Evolutionary conservation across 2,888 invertebrate species (phyloP).

Genomic region (Leuctra nigra): DNA sequence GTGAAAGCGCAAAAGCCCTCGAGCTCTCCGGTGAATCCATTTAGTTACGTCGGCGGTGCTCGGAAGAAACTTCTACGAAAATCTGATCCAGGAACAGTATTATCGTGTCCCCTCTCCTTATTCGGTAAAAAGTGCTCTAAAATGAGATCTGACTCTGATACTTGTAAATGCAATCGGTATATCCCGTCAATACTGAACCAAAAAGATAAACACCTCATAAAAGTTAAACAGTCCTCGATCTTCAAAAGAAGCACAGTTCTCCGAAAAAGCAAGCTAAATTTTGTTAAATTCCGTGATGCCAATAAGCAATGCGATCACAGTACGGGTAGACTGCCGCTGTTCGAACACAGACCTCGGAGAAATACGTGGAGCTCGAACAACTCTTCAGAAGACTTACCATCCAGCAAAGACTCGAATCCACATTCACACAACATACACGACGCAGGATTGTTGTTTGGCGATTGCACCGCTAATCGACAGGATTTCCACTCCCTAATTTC

Average conservation of each 20-base stretch:
- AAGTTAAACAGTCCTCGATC: slow-evolving; percentile 19
- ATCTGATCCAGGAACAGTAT: slow-evolving; percentile 14
- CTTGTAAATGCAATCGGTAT: slow-evolving; percentile 31
- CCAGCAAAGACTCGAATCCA: not conserved
- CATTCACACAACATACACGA: not conserved
- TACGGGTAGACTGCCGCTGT: too few relatives aligned
- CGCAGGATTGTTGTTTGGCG: not conserved
- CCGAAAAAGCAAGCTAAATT: slow-evolving; percentile 25
- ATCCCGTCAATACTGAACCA: slow-evolving; percentile 2
- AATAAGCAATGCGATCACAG: slow-evolving; percentile 13
- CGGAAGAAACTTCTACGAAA: slow-evolving; percentile 14
- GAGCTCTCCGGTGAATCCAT: slow-evolving; percentile 23
- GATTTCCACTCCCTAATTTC: slow-evolving; percentile 24
- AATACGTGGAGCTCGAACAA: not conserved
- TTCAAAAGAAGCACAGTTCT: slow-evolving; percentile 22
- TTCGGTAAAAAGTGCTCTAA: slow-evolving; percentile 31
- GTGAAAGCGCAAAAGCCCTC: too few relatives aligned
- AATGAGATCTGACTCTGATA: not conserved
- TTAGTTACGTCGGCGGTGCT: slow-evolving; percentile 9
- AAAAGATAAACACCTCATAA: slow-evolving; percentile 1
- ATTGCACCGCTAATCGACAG: slow-evolving; percentile 1
- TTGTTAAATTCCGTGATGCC: slow-evolving; percentile 15
- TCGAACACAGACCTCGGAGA: too few relatives aligned
- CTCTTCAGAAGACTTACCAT: not conserved
- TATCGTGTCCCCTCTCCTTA: slow-evolving; percentile 23